Evolutionary conservation across 2,113 vertebrate genomes (phyloP), one percentile per base, ranked within the genome.

Genomic region (Rousettus leschenaultii): DNA sequence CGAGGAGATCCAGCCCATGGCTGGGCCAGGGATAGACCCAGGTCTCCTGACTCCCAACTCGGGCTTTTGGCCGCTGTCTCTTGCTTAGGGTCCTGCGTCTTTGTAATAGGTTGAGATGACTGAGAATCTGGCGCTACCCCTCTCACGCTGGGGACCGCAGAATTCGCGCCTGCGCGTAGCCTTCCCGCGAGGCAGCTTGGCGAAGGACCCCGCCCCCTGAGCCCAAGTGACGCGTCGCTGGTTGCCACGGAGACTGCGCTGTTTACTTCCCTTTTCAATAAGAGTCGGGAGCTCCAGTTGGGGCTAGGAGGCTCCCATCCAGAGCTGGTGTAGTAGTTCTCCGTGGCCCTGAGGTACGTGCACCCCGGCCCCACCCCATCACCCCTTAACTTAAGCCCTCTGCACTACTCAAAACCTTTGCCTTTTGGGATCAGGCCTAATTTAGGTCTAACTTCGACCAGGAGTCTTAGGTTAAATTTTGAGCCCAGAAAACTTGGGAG

Each of bases 191-290:
- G 0, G 30, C 21, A 0, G 38, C 28, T 9, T 19, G 1, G 30
- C 3, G 1, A 6, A 2, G 9, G 55, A 12, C 18, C 79, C 26
- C 78, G 51, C 82, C 86, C 80, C 4, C n/a, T 86, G 66, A 59
- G 71, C 93, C 70, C 4, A 0, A 66, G 77, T 15, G 57, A 51
- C 43, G 71, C 3, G 87, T n/a, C 85, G 4, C 43, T 1, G 30
- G 96, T 97, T 98, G 71, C 97, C 96, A 93, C 30, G 96, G 98
- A 95, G 97, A 96, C 97, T 0, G 1, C 3, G 30, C 70, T 86
- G 98, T 97, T 98, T 91, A 19, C 45, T 13, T 3, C 22, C 0
- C 0, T 0, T 53, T 61, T n/a, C 28, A 7, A 28, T 4, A 0
- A 0, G 5, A 83, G 74, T 19, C 16, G 0, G 4, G 15, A 21